Conservation (phyloP, 30 jellyfish, hydroid and myxozoan genomes). For the Pseudorhiza aurosa region DNA sequence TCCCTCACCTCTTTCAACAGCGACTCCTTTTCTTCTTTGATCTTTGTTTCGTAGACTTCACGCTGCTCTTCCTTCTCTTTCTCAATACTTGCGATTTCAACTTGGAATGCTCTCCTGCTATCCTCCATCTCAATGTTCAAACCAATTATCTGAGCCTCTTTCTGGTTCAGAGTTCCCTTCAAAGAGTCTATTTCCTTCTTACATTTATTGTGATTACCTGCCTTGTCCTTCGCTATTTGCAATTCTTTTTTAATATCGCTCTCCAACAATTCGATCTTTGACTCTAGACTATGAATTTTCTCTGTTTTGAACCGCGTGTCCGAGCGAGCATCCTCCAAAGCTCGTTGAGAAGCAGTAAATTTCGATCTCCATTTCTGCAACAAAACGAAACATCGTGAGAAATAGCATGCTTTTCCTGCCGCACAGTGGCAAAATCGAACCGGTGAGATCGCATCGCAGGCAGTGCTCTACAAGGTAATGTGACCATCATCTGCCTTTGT, state of each 20-base stretch:
- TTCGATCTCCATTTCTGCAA: conserved; percentile 66
- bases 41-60: neutral
- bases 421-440: no score
- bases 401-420: no score
- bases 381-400: conserved; percentile 1
- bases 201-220: conserved; percentile 56
- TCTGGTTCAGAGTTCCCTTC: conserved; percentile 31
- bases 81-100: neutral
- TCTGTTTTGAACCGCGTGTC: conserved; percentile 39
- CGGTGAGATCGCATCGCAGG: no score
- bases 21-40: conserved; percentile 20
- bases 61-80: conserved; percentile 19
- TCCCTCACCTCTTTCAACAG: conserved; percentile 29
- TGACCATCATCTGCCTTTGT: no score
- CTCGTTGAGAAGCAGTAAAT: conserved; percentile 35
- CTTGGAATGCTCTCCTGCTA: conserved; percentile 1
- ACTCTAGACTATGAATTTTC: conserved; percentile 15
- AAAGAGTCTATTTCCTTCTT: conserved; percentile 34
- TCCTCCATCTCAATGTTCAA: conserved; percentile 25
- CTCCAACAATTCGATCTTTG: conserved; percentile 22
- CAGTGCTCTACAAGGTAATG: no score
- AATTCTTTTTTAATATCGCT: conserved; percentile 33
- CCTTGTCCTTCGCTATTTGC: conserved; percentile 44
- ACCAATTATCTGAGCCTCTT: conserved; percentile 29
- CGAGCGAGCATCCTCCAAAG: conserved; percentile 56